Base-by-base conservation (phyloP, 1,140 invertebrate species). In the Drosophila erecta region DNA sequence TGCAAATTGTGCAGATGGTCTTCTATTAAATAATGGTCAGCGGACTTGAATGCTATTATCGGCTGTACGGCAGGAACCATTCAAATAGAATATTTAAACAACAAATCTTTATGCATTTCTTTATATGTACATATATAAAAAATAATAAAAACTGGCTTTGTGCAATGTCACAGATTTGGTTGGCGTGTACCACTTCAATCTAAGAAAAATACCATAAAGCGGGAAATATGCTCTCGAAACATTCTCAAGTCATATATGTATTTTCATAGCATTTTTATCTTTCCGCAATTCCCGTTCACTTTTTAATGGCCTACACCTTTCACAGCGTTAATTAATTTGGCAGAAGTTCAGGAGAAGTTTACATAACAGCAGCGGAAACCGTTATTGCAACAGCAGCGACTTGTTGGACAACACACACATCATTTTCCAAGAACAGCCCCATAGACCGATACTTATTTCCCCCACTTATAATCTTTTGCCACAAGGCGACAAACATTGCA, bases 371-470 rank as follows among this genome's bases (percentile, higher is more conserved):
- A 76, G 51, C 65, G 47, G 60, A 61, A 79, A 85, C 81, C 81
- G 81, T 75, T 80, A 77, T 53, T 54, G 38, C 67, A 79, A 84
- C 72, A 62, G 38, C 44, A 60, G 30, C 71, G 80, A 84, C 71
- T 84, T 84, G 80, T 78, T 83, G 66, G 67, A 65, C 81, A 59
- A 78, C 78, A 74, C 62, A 58, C 79, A 71, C 81, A 86, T 86
- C 77, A 81, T 86, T 78, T 86, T 85, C 54, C 37, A 37, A 30
- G 58, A 35, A 67, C 50, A 67, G 8, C 37, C 46, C 15, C 64
- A 43, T 46, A 65, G 64, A 51, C 64, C 44, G 60, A 49, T 51
- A 43, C 10, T 11, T 46, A 17, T 47, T 62, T 40, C 17, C 40
- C 33, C 24, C 27, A 15, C 37, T 27, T 20, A 6, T 51, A 73